Base-by-base conservation (phyloP, 2,113 vertebrate species). In the Beaufortia kweichowensis region DNA sequence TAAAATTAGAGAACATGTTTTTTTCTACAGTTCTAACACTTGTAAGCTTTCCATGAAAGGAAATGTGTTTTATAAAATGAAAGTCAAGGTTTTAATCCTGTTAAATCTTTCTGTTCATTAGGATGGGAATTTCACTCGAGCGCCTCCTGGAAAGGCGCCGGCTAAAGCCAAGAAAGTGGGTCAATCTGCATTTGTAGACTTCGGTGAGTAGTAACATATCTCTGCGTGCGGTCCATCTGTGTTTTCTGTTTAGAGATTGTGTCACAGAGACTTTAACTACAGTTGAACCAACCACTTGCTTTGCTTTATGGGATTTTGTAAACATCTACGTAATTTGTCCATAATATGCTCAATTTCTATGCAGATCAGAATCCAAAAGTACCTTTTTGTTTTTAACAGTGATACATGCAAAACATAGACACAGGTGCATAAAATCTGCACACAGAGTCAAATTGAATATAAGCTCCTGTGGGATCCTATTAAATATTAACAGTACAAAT, bases 141-240 rank as follows among this genome's bases (percentile, higher is more conserved):
- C 35, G 5, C 55, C 63, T 43, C 69, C 33, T 28, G 57, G 82
- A 50, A 26, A 76, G 3, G 81, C 81, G 7, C 91, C 91, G 4
- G 78, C 67, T 21, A 86, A 84, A 62, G 80, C 71, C 56, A 59
- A 66, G 71, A 28, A 71, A 19, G 77, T 96, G 12, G 96, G 97
- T 39, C 96, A 98, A 82, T 97, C 97, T 0, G 93, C 95, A 24
- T 98, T 99, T 84, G 94, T 93, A 4, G 97, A 99, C 89, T 97
- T 98, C 43, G 95, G 97, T 98, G 82, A 95, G 97, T 80, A 68
- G 68, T 11, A 39, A 15, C n/a, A 57, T 12, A 11, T 56, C n/a
- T 7, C 24, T 31, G 14, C 68, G 19, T 79, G 5, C 15, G 41
- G 4, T 48, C 6, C 10, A 21, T 48, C 2, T 55, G 35, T 78